Evolutionary conservation across 1,140 invertebrate genomes (phyloP), one percentile per base, ranked within the genome.

Genomic region (Eueides isabella): DNA sequence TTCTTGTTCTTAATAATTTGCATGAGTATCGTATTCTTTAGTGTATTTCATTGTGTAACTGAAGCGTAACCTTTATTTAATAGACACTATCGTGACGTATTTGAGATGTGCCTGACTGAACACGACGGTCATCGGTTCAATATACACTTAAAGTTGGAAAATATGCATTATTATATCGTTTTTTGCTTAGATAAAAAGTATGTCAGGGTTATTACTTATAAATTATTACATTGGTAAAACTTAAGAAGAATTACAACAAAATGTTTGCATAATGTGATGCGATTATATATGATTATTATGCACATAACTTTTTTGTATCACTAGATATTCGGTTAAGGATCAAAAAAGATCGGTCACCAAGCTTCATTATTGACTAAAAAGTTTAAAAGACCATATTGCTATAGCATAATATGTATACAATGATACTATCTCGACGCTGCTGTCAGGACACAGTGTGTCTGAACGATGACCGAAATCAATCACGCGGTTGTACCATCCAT

Each of bases 401-500:
- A 12, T 38, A 38, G 35, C 35, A 38, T 16, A 38, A 38, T 16
- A 38, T 38, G 12, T 38, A 14, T 38, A 38, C 14, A 38, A 16
- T 14, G 35, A 44, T 44, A n/a, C n/a, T n/a, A 44, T 23, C 16
- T 55, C 7, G 6, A 26, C 7, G 48, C 19, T 12, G 48, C 19
- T 12, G 48, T 55, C 9, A 55, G 66, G 73, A 67, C 69, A 72
- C 61, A 74, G 62, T 69, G 71, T 61, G 35, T 38, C 31, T 76
- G 61, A 67, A 71, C 72, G 61, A 67, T 67, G 48, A 80, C 71
- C 65, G 69, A 81, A 86, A 85, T 85, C 76, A 80, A 85, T 85
- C 83, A 84, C 68, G 74, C 71, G 77, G 73, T 81, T 82, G 86
- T 83, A 77, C 80, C 65, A 86, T 88, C 81, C 77, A 81, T 85